phyloP scores from a whole-genome alignment of 1,140 invertebrate genomes.

The Mesaphorura yosii region DNA sequence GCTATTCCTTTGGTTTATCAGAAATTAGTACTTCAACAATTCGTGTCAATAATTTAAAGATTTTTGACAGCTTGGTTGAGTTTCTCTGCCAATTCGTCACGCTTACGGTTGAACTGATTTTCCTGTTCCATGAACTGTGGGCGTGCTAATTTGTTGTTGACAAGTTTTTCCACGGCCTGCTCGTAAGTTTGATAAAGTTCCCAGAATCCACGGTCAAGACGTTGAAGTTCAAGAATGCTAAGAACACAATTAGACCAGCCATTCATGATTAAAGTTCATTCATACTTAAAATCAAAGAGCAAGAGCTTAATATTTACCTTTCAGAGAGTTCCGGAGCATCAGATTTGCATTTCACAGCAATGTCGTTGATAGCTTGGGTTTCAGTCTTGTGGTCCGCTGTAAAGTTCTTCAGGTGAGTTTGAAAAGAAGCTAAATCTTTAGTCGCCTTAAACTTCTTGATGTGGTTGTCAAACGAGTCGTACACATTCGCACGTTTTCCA shows the following conservation, averaged over 20 bases:
- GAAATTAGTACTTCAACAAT: too few relatives aligned
- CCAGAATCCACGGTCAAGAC: conserved; percentile 32
- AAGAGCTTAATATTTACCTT: conserved; percentile 28
- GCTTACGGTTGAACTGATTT: conserved; percentile 46
- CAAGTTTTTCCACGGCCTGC: conserved; percentile 51
- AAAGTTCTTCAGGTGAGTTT: conserved; percentile 47
- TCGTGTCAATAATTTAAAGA: conserved; percentile 33
- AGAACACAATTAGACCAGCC: conserved; percentile 29
- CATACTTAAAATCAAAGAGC: background rate
- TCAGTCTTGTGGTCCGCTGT: conserved; percentile 53
- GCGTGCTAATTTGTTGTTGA: conserved; percentile 52
- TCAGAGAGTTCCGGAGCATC: conserved; percentile 52
- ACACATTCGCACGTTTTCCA: conserved; percentile 49
- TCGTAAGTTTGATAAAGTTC: conserved; percentile 38
- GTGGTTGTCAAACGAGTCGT: conserved; percentile 52
- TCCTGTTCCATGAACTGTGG: conserved; percentile 54
- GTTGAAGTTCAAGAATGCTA: conserved; percentile 28
- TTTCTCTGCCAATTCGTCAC: conserved; percentile 53
- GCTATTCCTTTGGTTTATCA: too few relatives aligned
- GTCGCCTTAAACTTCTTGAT: conserved; percentile 50
- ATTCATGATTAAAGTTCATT: conserved; percentile 1
- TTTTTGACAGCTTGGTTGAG: conserved; percentile 48
- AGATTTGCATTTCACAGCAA: conserved; percentile 48
- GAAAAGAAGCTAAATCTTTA: conserved; percentile 47
- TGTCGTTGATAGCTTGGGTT: conserved; percentile 45